phyloP scores from a whole-genome alignment of 2,888 invertebrate species.

The Orchestes rusci region DNA sequence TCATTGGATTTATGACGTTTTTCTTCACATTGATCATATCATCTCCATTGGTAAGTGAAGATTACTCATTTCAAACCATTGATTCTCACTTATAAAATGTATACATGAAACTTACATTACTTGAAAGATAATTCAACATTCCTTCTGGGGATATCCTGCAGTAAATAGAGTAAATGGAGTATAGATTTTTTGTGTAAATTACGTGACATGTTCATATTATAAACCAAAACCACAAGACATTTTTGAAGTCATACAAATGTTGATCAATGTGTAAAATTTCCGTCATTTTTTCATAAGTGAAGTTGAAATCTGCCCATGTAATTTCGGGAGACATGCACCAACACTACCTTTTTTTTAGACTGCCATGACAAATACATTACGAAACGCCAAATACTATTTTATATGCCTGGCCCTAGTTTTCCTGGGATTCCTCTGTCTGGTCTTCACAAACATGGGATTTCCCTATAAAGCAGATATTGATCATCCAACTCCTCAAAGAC shows the following conservation, averaged over 20 bases:
- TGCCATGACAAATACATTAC: conserved; percentile 31
- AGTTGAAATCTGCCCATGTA: no score
- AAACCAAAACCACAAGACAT: no score
- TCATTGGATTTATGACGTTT: conserved; percentile 41
- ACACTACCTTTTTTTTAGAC: conserved; percentile 29
- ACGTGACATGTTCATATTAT: no score
- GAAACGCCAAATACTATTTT: conserved; percentile 31
- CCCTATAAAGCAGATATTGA: conserved; percentile 57
- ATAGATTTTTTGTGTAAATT: no score
- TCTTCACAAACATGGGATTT: conserved; percentile 59
- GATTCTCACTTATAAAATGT: neutral
- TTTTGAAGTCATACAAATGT: no score
- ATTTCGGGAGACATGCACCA: no score
- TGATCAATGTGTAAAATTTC: no score
- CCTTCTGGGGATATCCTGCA: no score
- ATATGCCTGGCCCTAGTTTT: conserved; percentile 30
- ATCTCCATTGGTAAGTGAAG: conserved; percentile 38
- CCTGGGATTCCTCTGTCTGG: conserved; percentile 42
- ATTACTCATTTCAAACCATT: conserved; percentile 1
- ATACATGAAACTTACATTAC: no score
- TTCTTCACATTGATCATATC: conserved; percentile 41
- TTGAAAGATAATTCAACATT: no score
- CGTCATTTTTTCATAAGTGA: no score
- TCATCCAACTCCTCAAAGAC: conserved; percentile 61
- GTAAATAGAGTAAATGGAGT: no score